Conservation (phyloP, 2,113 vertebrate species). For the Varanus salvator region DNA sequence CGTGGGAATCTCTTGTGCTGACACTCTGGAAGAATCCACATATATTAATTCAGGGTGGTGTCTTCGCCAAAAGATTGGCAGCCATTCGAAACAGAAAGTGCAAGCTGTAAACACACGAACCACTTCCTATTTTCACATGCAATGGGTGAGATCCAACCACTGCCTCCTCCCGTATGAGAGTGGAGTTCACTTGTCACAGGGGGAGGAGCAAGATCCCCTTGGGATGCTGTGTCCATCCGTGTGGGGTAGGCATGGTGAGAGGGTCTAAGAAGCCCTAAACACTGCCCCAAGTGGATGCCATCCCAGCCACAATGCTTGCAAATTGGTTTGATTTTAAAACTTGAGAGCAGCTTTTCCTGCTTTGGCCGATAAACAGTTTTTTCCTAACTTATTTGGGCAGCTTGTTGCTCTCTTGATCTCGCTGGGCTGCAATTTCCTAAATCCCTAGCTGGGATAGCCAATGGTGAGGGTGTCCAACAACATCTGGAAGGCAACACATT, state of each 20-base stretch:
- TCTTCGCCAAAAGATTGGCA: background rate
- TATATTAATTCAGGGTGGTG: constrained; percentile 23
- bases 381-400: background rate
- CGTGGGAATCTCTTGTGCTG: constrained; percentile 13
- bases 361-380: background rate
- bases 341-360: background rate
- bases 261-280: background rate
- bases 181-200: background rate
- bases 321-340: background rate
- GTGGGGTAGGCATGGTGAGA: background rate
- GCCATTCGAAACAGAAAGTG: background rate
- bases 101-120: background rate
- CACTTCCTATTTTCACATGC: background rate
- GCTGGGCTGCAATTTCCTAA: background rate
- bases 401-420: no score
- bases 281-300: no score
- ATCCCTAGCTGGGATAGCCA: background rate
- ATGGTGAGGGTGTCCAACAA: background rate
- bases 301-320: background rate
- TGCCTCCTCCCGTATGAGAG: background rate
- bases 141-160: background rate
- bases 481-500: background rate
- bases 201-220: background rate
- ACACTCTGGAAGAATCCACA: background rate
- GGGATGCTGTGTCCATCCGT: background rate